phyloP scores from a whole-genome alignment of 1,140 invertebrate species.

The Zaprionus vittiger region DNA sequence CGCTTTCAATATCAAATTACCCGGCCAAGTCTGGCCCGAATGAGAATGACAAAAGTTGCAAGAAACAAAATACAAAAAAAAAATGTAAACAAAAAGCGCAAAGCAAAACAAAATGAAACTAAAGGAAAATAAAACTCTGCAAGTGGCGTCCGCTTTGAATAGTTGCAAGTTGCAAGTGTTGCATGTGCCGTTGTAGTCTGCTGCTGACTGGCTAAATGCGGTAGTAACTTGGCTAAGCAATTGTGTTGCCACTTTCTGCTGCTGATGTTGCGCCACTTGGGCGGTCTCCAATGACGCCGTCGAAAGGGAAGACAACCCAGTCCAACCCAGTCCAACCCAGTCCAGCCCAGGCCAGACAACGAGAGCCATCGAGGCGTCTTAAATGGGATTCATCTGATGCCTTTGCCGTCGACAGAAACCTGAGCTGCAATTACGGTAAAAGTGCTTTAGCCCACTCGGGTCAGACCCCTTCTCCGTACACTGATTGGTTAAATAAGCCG shows the following conservation, averaged over 20 bases:
- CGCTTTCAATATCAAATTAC: conserved; percentile 80
- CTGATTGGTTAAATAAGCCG: conserved; percentile 7
- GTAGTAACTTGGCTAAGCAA: conserved; percentile 38
- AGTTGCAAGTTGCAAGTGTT: conserved; percentile 19
- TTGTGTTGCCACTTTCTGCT: conserved; percentile 16
- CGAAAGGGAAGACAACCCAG: conserved; percentile 17
- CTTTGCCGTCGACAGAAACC: conserved; percentile 25
- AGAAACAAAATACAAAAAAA: conserved; percentile 12
- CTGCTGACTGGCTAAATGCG: conserved; percentile 42
- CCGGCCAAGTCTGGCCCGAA: conserved; percentile 52
- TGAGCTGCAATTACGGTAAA: conserved; percentile 47
- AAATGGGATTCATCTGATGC: conserved; percentile 26
- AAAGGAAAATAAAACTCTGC: conserved; percentile 33
- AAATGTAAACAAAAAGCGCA: conserved; percentile 24
- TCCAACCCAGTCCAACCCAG: not conserved
- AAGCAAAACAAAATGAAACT: conserved; percentile 11
- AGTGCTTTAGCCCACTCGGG: conserved; percentile 13
- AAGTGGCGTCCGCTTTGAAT: conserved; percentile 46
- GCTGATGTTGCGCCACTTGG: conserved; percentile 58
- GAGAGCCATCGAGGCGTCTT: conserved; percentile 48
- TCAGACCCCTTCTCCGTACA: not conserved
- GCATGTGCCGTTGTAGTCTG: not conserved
- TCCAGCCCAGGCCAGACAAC: conserved; percentile 35
- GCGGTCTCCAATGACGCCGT: conserved; percentile 57
- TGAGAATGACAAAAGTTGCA: conserved; percentile 59